Base-by-base conservation (phyloP, 2,888 invertebrate species). In the Gymnosoma rotundatum region DNA sequence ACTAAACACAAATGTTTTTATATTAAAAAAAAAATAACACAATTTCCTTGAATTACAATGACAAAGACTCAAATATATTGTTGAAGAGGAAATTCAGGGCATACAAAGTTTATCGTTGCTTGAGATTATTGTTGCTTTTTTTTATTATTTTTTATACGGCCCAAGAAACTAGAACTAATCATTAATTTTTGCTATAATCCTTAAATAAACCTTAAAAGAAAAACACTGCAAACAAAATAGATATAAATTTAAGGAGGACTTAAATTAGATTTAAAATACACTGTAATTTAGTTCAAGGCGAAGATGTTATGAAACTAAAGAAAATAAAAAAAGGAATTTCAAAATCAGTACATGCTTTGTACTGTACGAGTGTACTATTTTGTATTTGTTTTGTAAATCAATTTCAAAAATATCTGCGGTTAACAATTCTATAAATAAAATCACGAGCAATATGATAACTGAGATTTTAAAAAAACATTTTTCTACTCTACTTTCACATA, bases 201-300 rank as follows among this genome's bases (percentile, higher is more conserved):
- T 54, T 52, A 25, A 52, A 54, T n/a, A 54, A 32, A 52, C 21
- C 10, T 52, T 50, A 38, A 10, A 8, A 21, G 21, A 61, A 2
- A 16, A 21, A 56, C 5, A 42, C 42, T 12, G 42, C 42, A 42
- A 42, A 12, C 12, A 42, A 42, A 12, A 42, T 12, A 1, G 12
- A 42, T 42, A 42, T 42, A 42, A 42, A 42, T 42, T 42, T 42
- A 2, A 42, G 10, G 12, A 32, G 7, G 32, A 5, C 32, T 5
- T 32, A 32, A 32, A 7, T 32, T 32, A 6, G 32, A 5, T 32
- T 12, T 4, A 42, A 38, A 42, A 52, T 2, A 6, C 16, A 50
- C 6, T 10, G 36, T 72, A 52, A 61, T 73, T 73, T 52, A 21
- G 61, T 50, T 21, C 73, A 61, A 73, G 61, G 54, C 42, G 50